A percentile compares a stretch with the other conserved stretches of the same genome.
Conservation (phyloP, 2,888 invertebrate genomes). For the Tinea trinotella region DNA sequence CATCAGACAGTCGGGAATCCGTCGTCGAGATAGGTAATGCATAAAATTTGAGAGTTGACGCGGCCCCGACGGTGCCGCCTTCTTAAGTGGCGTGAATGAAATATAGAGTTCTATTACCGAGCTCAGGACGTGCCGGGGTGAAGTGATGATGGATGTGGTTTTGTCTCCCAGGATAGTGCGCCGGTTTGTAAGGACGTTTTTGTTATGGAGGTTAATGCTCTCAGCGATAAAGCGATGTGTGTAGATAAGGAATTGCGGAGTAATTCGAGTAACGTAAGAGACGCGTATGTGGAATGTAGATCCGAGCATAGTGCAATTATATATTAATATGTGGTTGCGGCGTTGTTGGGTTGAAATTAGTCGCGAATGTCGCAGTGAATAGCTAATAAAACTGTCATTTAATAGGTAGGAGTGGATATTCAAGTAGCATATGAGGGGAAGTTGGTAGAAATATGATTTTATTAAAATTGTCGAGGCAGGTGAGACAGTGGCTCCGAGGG, state of each 20-base stretch:
- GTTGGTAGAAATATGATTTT: conserved; percentile 40
- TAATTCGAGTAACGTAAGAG: conserved; percentile 2
- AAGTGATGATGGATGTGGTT: conserved; percentile 14
- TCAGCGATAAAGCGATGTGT: conserved; percentile 1
- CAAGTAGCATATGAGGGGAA: background rate
- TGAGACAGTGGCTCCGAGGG: conserved; percentile 27
- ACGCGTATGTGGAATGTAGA: background rate
- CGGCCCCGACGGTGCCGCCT: conserved; percentile 11
- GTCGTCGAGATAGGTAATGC: conserved; percentile 26
- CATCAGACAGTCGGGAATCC: conserved; percentile 17
- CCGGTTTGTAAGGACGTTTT: conserved; percentile 1
- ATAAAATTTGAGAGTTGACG: conserved; percentile 25
- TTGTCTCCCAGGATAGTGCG: background rate
- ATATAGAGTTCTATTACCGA: conserved; percentile 17
- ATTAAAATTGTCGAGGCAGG: conserved; percentile 51
- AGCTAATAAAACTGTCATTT: conserved; percentile 6
- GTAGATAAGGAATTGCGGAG: conserved; percentile 12
- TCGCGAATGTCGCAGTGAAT: background rate
- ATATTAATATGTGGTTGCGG: conserved; percentile 3
- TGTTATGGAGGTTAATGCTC: conserved; percentile 1
- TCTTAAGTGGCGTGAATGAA: conserved; percentile 19
- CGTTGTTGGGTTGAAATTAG: background rate
- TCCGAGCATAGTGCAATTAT: background rate
- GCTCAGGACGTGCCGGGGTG: conserved; percentile 4
- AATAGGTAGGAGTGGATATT: background rate